Evolutionary conservation across 2,797 vertebrate genomes (phyloP), one percentile per base, ranked within the genome.

Genomic region (Smutsia temminckii): DNA sequence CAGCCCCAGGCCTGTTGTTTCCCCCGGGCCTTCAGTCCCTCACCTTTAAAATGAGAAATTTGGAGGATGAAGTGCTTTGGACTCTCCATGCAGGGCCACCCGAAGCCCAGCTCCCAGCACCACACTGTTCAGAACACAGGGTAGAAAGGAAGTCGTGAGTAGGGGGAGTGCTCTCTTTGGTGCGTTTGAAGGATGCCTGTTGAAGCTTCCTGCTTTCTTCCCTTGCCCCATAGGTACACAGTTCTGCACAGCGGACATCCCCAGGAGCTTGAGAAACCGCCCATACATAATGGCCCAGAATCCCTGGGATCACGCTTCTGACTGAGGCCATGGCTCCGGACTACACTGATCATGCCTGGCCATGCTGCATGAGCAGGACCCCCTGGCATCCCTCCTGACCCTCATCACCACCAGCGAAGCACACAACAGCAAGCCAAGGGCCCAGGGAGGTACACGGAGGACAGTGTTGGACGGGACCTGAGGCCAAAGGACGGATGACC

Each of bases 231-330:
- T 92, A 99, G 99, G 98, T 99, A 99, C 97, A 99, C 98, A 75
- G 99, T 99, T 97, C 98, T 99, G 93, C 98, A 98, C 97, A 99
- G 99, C 1, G 99, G 99, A 92, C 99, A 98, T 98, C 99, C 99
- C 96, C 97, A 98, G 93, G 99, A 99, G 93, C 99, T 98, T 9
- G 99, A 99, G 98, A 99, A 99, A 96, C 98, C 99, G 97, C 98
- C 98, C 92, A 98, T 99, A 96, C 99, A 99, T 96, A 98, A 98
- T 63, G 98, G 99, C 95, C 99, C 98, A 57, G 99, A 99, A 97
- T 99, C 99, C 92, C 98, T 99, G 27, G 99, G 99, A 98, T 99
- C 99, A 92, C 99, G 99, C 97, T 99, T 99, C 98, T 99, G 99
- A 99, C 21, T 13, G 95, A 42, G 1, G 64, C 63, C 59, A 13